Evolutionary conservation across 2,797 vertebrate species (phyloP).

Genomic region (Acanthurus leucopareius): DNA sequence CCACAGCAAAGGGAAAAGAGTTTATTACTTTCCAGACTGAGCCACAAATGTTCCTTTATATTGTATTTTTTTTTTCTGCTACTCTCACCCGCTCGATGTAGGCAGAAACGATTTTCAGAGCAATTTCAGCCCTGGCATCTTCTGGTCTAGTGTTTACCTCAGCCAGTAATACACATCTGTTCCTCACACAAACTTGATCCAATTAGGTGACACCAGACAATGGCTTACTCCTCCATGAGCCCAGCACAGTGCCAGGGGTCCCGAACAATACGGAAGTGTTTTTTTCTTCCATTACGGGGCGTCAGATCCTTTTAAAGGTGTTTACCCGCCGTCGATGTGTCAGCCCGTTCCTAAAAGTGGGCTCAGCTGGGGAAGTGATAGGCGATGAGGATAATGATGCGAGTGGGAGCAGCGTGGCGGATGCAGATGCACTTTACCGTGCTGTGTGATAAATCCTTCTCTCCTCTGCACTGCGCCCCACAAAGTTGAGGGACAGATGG

Average conservation of each 20-base stretch:
- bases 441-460: slow-evolving; percentile 75
- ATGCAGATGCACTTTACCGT: slow-evolving; percentile 78
- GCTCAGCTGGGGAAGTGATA: slow-evolving; percentile 74
- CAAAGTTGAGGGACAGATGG: slow-evolving; percentile 79
- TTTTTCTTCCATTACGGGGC: slow-evolving; percentile 70
- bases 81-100: slow-evolving; percentile 52
- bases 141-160: slow-evolving; percentile 73
- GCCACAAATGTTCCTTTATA: slow-evolving; percentile 65
- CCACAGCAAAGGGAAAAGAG: slow-evolving; percentile 58
- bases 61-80: slow-evolving; percentile 49
- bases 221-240: slow-evolving; percentile 74
- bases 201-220: slow-evolving; percentile 80
- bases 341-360: slow-evolving; percentile 71
- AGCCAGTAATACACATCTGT: slow-evolving; percentile 74
- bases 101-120: slow-evolving; percentile 73
- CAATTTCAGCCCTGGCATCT: slow-evolving; percentile 74
- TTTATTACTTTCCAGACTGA: slow-evolving; percentile 64
- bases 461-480: slow-evolving; percentile 48
- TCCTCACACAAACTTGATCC: slow-evolving; percentile 77
- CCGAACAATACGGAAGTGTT: slow-evolving; percentile 76
- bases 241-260: slow-evolving; percentile 71
- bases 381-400: slow-evolving; percentile 76
- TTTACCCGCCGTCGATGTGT: slow-evolving; percentile 76
- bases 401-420: slow-evolving; percentile 65
- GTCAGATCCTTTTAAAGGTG: slow-evolving; percentile 83